Evolutionary conservation across 2,113 vertebrate species (phyloP).

Genomic region (Oncorhynchus tshawytscha): DNA sequence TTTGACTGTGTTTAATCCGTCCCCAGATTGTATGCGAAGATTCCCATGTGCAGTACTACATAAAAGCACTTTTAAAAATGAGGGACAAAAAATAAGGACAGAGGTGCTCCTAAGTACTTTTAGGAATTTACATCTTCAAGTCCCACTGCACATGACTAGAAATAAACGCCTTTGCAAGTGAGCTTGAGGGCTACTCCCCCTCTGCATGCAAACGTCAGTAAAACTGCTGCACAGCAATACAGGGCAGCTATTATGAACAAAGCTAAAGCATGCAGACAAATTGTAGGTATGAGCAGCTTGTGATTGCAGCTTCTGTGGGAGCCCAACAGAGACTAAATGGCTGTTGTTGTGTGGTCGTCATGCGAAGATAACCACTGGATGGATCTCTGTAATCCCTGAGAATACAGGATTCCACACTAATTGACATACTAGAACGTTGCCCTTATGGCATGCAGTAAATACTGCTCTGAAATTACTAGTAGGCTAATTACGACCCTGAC

Average conservation of each 20-base stretch:
- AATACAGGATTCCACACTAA: neutral
- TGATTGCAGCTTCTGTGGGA: neutral
- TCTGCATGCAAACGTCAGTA: neutral
- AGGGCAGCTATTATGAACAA: neutral
- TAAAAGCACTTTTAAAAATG: too few relatives aligned
- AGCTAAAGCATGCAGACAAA: neutral
- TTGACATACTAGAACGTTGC: neutral
- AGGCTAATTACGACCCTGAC: neutral
- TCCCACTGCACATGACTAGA: too few relatives aligned
- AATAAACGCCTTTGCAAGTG: neutral
- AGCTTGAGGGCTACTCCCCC: neutral
- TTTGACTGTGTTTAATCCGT: conserved; percentile 4
- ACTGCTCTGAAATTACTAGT: too few relatives aligned
- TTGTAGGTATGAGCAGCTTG: neutral
- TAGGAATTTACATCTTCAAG: too few relatives aligned
- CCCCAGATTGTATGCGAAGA: neutral
- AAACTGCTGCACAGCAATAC: neutral
- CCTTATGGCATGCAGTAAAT: neutral
- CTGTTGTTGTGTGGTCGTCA: neutral
- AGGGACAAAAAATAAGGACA: too few relatives aligned
- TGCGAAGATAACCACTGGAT: neutral
- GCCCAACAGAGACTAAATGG: neutral
- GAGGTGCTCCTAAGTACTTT: too few relatives aligned
- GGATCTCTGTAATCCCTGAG: neutral
- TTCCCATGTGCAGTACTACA: too few relatives aligned